These are phyloP conservation scores for Cyrtonyx montezumae DNA, from an alignment of 2,113 vertebrate species.

Conservation along the genomic window DNA sequence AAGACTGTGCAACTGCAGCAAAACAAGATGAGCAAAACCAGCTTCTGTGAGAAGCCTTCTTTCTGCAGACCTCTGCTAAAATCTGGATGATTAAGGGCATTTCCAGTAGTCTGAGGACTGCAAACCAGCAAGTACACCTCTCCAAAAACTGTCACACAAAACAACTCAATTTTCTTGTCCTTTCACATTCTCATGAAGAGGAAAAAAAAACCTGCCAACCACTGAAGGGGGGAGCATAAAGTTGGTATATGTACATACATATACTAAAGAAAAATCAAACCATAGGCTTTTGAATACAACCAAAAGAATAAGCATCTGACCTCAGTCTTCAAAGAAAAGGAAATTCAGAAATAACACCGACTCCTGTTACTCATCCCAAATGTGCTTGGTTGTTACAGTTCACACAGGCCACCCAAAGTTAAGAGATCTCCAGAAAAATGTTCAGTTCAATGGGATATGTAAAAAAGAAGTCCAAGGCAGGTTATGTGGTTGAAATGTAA, in stretches of 20 bases:
- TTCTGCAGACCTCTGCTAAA: neutral
- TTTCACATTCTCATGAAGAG: neutral
- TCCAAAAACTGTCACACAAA: neutral
- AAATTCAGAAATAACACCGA: slow-evolving; percentile 47
- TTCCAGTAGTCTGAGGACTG: neutral
- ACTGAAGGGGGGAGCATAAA: neutral
- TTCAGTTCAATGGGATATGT: neutral
- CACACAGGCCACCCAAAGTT: slow-evolving; percentile 51
- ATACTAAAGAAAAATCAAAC: slow-evolving; percentile 16
- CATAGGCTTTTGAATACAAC: neutral
- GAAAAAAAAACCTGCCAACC: neutral
- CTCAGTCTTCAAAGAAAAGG: slow-evolving; percentile 46
- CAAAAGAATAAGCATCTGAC: slow-evolving; percentile 36
- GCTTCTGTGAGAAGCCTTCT: neutral
- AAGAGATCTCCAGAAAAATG: slow-evolving; percentile 25
- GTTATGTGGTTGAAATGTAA: slow-evolving; percentile 50
- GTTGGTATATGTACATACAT: neutral
- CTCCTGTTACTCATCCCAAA: neutral
- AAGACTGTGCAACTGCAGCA: neutral
- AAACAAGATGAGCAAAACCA: neutral
- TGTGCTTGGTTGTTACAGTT: neutral
- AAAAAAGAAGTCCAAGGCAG: slow-evolving; percentile 55
- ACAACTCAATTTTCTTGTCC: neutral
- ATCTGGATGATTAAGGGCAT: neutral
- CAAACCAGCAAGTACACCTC: neutral